A percentile compares a stretch with the other conserved stretches of the same genome.
These are phyloP conservation scores for Podotricha telesiphe DNA, from an alignment of 2,888 invertebrate species.

Conservation along the genomic window DNA sequence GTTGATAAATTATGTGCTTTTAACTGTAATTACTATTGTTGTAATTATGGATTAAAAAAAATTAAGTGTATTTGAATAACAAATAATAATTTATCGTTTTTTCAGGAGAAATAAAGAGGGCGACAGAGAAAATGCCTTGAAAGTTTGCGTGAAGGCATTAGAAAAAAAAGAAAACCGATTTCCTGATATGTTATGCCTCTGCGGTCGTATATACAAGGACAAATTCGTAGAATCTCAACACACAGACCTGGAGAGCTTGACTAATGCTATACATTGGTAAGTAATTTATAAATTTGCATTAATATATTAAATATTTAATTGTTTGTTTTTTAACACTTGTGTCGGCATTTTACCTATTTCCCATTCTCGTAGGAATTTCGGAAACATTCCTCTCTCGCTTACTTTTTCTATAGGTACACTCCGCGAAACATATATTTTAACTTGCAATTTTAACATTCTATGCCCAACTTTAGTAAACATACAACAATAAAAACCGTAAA, in stretches of 20 bases:
- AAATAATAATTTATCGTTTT: conserved; percentile 31
- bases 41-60: no score
- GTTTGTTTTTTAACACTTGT: no score
- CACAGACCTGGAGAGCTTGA: conserved; percentile 92
- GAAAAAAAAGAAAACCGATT: conserved; percentile 97
- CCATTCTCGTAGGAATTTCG: no score
- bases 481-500: no score
- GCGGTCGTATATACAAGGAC: conserved; percentile 98
- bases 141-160: conserved; percentile 95
- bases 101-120: conserved; percentile 94
- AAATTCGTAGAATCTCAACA: conserved; percentile 98
- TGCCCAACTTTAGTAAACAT: no score
- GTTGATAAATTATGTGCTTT: background rate
- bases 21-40: no score
- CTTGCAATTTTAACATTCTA: no score
- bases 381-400: no score
- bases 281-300: conserved; percentile 38
- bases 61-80: background rate
- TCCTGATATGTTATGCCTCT: conserved; percentile 98
- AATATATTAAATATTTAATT: background rate
- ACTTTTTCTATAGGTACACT: no score
- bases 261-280: conserved; percentile 96
- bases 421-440: no score
- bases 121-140: conserved; percentile 96
- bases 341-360: no score